Base-by-base conservation (phyloP, 1,140 invertebrate genomes). In the Thalassaphorura encarpata region DNA sequence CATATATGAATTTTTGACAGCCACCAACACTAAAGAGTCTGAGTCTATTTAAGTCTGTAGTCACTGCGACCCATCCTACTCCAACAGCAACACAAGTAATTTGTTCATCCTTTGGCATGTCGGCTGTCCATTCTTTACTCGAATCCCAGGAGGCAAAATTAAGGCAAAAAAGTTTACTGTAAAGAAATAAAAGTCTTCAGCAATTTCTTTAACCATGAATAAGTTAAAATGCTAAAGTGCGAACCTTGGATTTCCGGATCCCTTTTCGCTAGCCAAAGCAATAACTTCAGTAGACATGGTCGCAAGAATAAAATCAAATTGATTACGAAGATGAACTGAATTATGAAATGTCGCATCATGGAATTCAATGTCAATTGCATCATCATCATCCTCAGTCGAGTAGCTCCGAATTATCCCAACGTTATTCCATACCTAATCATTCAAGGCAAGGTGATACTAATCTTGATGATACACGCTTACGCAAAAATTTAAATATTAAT, bases 281-380 rank as follows among this genome's bases (percentile, higher is more conserved):
- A 95, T 70, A 31, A 84, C 88, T 55, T 85, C 77, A 2, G 76
- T 72, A 21, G 88, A 90, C 41, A 98, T 68, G 41, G 84, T 83
- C 24, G 88, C 92, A 77, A 97, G 82, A 15, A 81, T 84, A 68
- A 87, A 83, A 42, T 72, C 72, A 6, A 83, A 72, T 66, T 83
- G 81, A 74, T 96, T 97, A 62, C 80, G 81, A 26, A 97, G 77
- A 70, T 94, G 86, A 67, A 97, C 81, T 5, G 86, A 80, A 72
- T 94, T 90, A 74, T 97, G 90, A 33, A 87, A 72, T n/a, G 81
- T 78, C 0, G 83, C 79, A 73, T 97, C 89, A 67, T 97, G 91
- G 73, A 97, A 98, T 69, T 96, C 90, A 11, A 97, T 84, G 71
- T 96, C 90, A 55, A 98, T 93, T 19, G 81, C 84, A 58, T 72